Percentiles rank a stretch among this genome's conserved stretches.
Conservation (phyloP, 1,140 invertebrate genomes). For the Stegodyphus mimosarum region DNA sequence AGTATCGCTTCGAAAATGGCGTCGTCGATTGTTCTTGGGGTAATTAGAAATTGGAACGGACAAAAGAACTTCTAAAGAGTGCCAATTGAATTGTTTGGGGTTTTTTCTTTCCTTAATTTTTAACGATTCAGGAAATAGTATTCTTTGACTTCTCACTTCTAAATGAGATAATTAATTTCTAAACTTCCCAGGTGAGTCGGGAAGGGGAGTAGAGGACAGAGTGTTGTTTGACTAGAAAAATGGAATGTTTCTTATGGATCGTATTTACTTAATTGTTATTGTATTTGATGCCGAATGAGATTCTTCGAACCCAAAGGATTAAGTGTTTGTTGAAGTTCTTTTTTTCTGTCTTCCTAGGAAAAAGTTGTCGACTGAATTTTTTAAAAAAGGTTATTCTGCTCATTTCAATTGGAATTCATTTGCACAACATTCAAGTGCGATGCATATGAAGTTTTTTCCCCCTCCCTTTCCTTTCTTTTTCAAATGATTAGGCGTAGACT, state of each 20-base stretch:
- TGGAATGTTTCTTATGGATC: neutral
- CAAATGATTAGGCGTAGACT: no score
- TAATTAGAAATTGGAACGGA: constrained; percentile 27
- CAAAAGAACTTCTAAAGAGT: constrained; percentile 46
- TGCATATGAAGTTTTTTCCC: no score
- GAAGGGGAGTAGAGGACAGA: no score
- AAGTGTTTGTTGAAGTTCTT: neutral
- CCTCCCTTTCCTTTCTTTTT: no score
- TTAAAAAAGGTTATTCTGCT: neutral
- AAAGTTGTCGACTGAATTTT: neutral
- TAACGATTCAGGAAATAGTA: neutral
- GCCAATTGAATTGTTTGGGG: neutral
- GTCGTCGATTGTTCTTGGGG: constrained; percentile 29
- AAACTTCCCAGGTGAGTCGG: neutral
- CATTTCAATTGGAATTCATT: no score
- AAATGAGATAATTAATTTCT: neutral
- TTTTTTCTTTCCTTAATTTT: neutral
- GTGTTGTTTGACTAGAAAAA: neutral
- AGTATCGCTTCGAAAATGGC: neutral
- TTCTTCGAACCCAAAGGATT: neutral
- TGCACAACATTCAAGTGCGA: no score
- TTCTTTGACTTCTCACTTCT: neutral
- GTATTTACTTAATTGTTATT: constrained; percentile 19
- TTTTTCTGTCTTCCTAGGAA: neutral
- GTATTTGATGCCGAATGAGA: neutral